Percentiles rank a stretch among this genome's conserved stretches.
phyloP scores from a whole-genome alignment of 1,140 invertebrate species.

The Centruroides vittatus region DNA sequence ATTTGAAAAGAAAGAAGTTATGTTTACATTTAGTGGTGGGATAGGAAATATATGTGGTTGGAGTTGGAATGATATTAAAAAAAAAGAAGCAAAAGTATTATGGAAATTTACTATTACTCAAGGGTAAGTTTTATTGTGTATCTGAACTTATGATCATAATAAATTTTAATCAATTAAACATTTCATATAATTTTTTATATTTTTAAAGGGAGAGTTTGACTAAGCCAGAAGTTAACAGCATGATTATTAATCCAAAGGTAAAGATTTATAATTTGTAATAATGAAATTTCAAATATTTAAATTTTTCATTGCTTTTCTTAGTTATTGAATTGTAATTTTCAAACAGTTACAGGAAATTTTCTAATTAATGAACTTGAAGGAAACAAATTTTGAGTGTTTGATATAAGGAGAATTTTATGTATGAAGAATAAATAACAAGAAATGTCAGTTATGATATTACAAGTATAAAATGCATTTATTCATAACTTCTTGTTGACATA shows the following conservation, averaged over 20 bases:
- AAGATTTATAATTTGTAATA: constrained; percentile 22
- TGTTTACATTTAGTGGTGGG: constrained; percentile 37
- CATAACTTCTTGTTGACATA: no score
- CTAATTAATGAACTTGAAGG: no score
- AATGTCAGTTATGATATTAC: no score
- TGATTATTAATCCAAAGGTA: constrained; percentile 40
- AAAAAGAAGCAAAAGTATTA: constrained; percentile 35
- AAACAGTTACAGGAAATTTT: no score
- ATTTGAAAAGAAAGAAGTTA: background rate
- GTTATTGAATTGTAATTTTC: no score
- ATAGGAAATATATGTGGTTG: constrained; percentile 56
- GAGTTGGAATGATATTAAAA: constrained; percentile 51
- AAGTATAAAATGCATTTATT: no score
- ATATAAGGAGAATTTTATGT: no score
- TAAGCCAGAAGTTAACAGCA: constrained; percentile 57
- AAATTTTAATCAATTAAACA: no score
- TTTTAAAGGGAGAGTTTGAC: constrained; percentile 47
- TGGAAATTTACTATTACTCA: constrained; percentile 55
- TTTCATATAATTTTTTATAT: background rate
- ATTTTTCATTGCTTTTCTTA: background rate
- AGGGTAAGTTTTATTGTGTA: constrained; percentile 6
- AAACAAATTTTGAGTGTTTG: no score
- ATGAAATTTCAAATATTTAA: no score
- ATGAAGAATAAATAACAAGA: no score
- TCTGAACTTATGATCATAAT: no score